A percentile compares a stretch with the other conserved stretches of the same genome.
These are phyloP conservation scores for Gymnopithys bicolor DNA, from an alignment of 2,797 vertebrate genomes.

Conservation along the genomic window DNA sequence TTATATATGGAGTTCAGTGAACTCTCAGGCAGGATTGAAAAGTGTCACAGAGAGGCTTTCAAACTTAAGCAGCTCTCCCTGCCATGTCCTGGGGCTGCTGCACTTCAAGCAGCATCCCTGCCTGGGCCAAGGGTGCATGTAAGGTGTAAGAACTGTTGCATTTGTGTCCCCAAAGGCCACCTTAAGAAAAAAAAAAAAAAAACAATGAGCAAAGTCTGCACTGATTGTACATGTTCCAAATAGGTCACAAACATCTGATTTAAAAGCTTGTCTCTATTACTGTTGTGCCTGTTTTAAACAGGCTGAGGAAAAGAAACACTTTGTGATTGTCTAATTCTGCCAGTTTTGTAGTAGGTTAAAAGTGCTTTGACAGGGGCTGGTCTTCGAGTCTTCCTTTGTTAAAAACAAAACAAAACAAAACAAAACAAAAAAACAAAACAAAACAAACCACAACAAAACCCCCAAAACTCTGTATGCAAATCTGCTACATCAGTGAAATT, in stretches of 20 bases:
- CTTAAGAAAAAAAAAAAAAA: not conserved
- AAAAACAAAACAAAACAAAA: not conserved
- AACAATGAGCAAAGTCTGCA: not conserved
- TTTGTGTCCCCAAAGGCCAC: not conserved
- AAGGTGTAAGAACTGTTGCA: not conserved
- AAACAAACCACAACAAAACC: not conserved
- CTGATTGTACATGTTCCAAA: not conserved
- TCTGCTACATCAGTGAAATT: not conserved
- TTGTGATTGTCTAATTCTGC: not conserved
- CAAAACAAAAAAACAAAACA: not conserved
- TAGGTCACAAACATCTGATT: constrained; percentile 11
- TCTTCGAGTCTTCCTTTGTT: not conserved
- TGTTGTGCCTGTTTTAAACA: not conserved
- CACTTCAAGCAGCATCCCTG: not conserved
- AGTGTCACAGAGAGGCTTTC: not conserved
- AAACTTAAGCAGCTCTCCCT: not conserved
- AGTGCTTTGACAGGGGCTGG: not conserved
- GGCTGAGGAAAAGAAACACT: not conserved
- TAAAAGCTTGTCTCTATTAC: not conserved
- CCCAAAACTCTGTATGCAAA: fast-evolving
- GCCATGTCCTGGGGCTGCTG: not conserved
- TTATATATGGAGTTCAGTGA: not conserved
- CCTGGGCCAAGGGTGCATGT: not conserved
- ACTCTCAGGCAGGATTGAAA: not conserved
- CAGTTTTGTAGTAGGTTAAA: not conserved